Percentiles rank a stretch among this genome's conserved stretches.
phyloP scores from a whole-genome alignment of 1,140 invertebrate species.

The Aphelinus certus region DNA sequence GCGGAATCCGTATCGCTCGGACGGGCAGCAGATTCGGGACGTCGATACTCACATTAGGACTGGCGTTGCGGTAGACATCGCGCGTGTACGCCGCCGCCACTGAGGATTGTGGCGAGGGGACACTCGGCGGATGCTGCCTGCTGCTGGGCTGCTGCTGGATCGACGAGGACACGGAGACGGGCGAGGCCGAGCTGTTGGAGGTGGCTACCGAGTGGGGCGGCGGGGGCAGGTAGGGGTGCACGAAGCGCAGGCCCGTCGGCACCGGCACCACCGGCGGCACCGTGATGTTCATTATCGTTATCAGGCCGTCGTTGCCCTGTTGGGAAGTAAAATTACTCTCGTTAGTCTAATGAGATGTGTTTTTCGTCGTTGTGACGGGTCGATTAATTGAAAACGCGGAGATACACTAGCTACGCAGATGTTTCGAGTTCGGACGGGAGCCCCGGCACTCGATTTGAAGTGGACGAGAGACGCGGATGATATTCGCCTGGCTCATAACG shows the following conservation, averaged over 20 bases:
- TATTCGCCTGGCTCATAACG: no score
- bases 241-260: slow-evolving; percentile 59
- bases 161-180: slow-evolving; percentile 38
- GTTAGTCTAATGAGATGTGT: no score
- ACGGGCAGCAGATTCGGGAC: no score
- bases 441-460: no score
- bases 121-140: slow-evolving; percentile 33
- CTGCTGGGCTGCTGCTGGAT: slow-evolving; percentile 22
- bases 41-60: slow-evolving; percentile 56
- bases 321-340: not conserved
- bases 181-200: slow-evolving; percentile 43
- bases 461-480: no score
- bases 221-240: slow-evolving; percentile 60
- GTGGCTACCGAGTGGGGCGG: slow-evolving; percentile 44
- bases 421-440: no score
- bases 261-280: slow-evolving; percentile 36
- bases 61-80: slow-evolving; percentile 59
- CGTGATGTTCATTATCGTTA: slow-evolving; percentile 41
- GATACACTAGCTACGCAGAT: no score
- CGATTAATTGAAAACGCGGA: no score
- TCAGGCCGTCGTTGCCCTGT: slow-evolving; percentile 27
- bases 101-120: slow-evolving; percentile 47
- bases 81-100: slow-evolving; percentile 54
- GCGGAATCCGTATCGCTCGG: no score
- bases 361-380: no score